Conservation (phyloP, 2,113 vertebrate species). For the Vimba vimba region DNA sequence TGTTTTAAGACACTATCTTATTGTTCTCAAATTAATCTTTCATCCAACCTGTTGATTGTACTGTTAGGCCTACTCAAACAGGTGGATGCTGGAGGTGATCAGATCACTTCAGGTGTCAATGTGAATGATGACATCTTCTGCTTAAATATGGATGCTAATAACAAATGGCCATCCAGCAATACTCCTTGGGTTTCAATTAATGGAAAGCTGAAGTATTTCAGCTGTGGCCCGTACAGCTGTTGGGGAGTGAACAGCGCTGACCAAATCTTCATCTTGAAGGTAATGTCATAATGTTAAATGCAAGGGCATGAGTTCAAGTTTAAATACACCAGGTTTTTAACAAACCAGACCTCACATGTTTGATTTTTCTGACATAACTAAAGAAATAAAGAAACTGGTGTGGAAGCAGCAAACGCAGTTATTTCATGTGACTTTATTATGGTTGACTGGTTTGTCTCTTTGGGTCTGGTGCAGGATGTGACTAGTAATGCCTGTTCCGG, state of each 20-base stretch:
- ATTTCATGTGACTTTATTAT: too few species aligned
- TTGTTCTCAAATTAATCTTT: too few species aligned
- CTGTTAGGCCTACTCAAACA: constrained; percentile 18
- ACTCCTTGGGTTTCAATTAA: not conserved
- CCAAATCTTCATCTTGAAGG: not conserved
- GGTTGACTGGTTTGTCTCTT: too few species aligned
- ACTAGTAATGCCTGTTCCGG: too few species aligned
- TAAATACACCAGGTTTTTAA: not conserved
- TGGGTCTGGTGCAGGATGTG: too few species aligned
- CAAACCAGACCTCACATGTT: too few species aligned
- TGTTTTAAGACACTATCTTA: not conserved
- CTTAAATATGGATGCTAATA: not conserved
- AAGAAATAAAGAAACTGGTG: too few species aligned
- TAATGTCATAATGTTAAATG: not conserved
- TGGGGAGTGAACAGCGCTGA: constrained; percentile 20
- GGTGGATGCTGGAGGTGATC: constrained; percentile 3
- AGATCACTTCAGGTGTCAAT: constrained; percentile 26
- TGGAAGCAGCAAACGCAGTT: too few species aligned
- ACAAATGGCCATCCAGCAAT: not conserved
- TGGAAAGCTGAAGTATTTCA: constrained; percentile 31
- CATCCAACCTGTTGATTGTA: too few species aligned
- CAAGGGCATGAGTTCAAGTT: not conserved
- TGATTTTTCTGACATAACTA: too few species aligned
- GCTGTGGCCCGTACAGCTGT: constrained; percentile 49
- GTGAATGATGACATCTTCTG: not conserved